A percentile compares a stretch with the other conserved stretches of the same genome.
These are phyloP conservation scores for Parascotia fuliginaria DNA, from an alignment of 2,888 invertebrate species.

Conservation along the genomic window DNA sequence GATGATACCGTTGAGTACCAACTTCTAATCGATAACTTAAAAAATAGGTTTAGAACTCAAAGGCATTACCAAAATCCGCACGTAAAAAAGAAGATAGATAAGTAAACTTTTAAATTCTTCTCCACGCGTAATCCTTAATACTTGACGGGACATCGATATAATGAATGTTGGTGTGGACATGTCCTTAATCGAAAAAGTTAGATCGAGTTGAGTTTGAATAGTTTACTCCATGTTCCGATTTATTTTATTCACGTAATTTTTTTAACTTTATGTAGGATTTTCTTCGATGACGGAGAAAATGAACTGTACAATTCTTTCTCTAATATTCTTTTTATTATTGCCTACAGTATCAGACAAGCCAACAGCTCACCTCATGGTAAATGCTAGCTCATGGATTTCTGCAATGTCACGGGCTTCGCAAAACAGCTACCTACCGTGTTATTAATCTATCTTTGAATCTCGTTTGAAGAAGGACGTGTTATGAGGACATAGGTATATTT, in stretches of 20 bases:
- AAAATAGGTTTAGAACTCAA: not conserved
- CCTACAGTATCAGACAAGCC: no score
- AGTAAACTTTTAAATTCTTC: slow-evolving; percentile 1
- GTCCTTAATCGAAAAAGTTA: slow-evolving; percentile 58
- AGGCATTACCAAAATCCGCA: not conserved
- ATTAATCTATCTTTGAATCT: no score
- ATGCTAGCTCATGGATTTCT: no score
- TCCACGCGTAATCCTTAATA: slow-evolving; percentile 3
- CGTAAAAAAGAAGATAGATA: not conserved
- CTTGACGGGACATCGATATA: slow-evolving; percentile 22
- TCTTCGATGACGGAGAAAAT: no score
- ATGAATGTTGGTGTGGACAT: slow-evolving; percentile 40
- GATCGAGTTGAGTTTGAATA: slow-evolving; percentile 46
- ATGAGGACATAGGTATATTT: no score
- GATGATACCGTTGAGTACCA: no score
- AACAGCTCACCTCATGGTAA: no score
- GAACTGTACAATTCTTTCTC: no score
- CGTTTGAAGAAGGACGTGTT: no score
- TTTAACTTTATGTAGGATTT: not conserved
- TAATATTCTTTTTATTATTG: no score
- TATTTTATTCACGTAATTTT: slow-evolving; percentile 5
- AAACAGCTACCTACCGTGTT: no score
- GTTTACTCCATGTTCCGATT: slow-evolving; percentile 9
- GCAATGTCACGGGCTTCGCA: no score
- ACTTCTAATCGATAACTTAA: not conserved